phyloP scores from a whole-genome alignment of 2,797 vertebrate species.

The Dromococcyx pavoninus region DNA sequence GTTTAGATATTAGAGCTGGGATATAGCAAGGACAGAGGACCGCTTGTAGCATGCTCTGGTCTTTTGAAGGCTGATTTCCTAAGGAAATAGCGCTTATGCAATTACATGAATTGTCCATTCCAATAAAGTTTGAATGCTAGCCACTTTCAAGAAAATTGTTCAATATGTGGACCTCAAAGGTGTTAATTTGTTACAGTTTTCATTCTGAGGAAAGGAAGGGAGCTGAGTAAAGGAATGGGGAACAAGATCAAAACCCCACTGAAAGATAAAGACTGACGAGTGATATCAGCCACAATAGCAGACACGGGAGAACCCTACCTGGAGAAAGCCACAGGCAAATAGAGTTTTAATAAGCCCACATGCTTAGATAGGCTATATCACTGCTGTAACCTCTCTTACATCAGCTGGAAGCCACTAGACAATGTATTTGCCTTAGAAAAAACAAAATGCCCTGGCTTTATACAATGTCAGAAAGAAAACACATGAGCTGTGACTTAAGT shows the following conservation, averaged over 20 bases:
- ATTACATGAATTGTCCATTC: neutral
- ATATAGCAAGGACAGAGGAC: neutral
- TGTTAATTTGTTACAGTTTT: neutral
- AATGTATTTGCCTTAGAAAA: neutral
- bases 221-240: neutral
- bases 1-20: neutral
- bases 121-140: neutral
- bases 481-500: neutral
- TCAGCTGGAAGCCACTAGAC: neutral
- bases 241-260: neutral
- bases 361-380: neutral
- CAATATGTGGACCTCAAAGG: neutral
- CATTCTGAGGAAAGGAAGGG: neutral
- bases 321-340: neutral
- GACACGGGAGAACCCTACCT: neutral
- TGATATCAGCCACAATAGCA: neutral
- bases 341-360: neutral
- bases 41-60: neutral
- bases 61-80: neutral
- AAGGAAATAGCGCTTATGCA: neutral
- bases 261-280: neutral
- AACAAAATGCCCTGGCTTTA: neutral
- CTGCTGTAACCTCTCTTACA: neutral
- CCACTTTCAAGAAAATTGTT: neutral
- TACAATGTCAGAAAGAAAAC: neutral